Evolutionary conservation across 2,113 vertebrate species (phyloP).

Genomic region (Grallaria varia): DNA sequence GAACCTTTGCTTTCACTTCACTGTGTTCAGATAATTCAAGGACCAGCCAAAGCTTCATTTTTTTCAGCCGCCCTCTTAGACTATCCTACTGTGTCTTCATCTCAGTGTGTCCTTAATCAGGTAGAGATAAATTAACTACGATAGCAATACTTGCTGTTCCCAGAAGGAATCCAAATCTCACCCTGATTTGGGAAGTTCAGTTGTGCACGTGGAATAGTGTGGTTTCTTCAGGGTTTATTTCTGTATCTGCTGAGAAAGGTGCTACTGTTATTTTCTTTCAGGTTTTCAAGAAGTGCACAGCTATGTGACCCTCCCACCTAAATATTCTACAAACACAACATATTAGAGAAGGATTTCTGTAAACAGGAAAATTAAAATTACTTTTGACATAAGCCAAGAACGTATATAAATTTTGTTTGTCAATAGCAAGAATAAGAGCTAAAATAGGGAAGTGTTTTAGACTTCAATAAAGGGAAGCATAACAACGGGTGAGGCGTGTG

Average conservation of each 20-base stretch:
- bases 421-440: neutral
- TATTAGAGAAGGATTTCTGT: neutral
- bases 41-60: neutral
- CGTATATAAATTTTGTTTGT: neutral
- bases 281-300: neutral
- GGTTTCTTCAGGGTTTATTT: neutral
- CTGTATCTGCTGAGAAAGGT: neutral
- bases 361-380: neutral
- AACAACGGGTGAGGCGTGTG: neutral
- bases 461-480: neutral
- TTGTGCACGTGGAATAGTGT: neutral
- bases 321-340: neutral
- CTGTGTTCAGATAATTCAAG: neutral
- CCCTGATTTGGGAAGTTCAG: neutral
- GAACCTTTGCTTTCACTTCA: neutral
- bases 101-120: neutral
- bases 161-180: neutral
- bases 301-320: neutral
- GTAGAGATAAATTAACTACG: neutral
- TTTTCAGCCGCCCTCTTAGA: neutral
- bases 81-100: fast-evolving
- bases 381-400: neutral
- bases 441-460: neutral
- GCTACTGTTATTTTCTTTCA: neutral
- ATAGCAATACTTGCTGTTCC: neutral